A percentile compares a stretch with the other conserved stretches of the same genome.
These are phyloP conservation scores for Syngnathus scovelli DNA, from an alignment of 2,113 vertebrate genomes.

Conservation along the genomic window DNA sequence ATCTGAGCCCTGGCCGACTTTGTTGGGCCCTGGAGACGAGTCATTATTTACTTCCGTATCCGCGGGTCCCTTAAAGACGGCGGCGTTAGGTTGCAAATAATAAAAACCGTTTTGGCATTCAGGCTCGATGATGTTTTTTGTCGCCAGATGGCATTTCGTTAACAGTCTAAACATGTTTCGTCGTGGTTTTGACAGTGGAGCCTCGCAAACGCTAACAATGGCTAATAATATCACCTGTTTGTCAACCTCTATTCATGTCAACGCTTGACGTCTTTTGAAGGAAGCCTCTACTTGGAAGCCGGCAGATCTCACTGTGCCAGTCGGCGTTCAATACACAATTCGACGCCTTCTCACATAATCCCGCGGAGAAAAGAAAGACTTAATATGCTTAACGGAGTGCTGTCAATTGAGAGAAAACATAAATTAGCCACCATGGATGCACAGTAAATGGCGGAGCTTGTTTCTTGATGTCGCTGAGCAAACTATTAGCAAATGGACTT, in stretches of 20 bases:
- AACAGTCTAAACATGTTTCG: conserved; percentile 29
- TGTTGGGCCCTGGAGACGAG: conserved; percentile 49
- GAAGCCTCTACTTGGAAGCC: conserved; percentile 64
- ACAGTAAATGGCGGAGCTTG: conserved; percentile 11
- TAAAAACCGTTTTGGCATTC: conserved; percentile 11
- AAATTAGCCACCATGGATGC: conserved; percentile 46
- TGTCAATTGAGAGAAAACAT: conserved; percentile 47
- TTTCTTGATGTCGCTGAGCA: conserved; percentile 10
- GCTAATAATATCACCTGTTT: conserved; percentile 44
- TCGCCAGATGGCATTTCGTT: conserved; percentile 21
- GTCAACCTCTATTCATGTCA: conserved; percentile 38
- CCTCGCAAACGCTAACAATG: conserved; percentile 20
- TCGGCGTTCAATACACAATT: conserved; percentile 53
- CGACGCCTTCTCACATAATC: conserved; percentile 56
- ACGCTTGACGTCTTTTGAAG: conserved; percentile 53
- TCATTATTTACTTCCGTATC: conserved; percentile 47
- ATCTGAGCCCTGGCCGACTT: conserved; percentile 42
- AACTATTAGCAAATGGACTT: not conserved
- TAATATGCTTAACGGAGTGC: conserved; percentile 57
- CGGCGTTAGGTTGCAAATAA: conserved; percentile 12
- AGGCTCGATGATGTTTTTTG: conserved; percentile 18
- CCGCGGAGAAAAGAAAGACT: conserved; percentile 49
- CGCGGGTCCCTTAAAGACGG: conserved; percentile 33
- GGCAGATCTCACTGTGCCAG: conserved; percentile 56
- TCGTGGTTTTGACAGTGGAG: conserved; percentile 22